A percentile compares a stretch with the other conserved stretches of the same genome.
Conservation (phyloP, 2,797 vertebrate genomes). For the Dicrostonyx torquatus region DNA sequence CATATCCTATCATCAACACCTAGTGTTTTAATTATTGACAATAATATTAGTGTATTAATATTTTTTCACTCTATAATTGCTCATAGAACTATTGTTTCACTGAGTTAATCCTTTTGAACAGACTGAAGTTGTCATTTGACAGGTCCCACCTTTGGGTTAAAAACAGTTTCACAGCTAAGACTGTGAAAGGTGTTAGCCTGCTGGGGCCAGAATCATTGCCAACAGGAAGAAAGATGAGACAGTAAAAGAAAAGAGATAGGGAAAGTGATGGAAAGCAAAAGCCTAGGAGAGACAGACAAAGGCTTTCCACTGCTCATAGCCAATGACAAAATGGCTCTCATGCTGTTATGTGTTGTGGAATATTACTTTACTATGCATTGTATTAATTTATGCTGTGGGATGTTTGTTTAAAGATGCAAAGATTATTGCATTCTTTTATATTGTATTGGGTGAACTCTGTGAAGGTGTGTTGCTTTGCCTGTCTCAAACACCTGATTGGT, state of each 20-base stretch:
- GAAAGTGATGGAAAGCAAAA: no score
- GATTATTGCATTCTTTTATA: no score
- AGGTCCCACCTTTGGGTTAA: not conserved
- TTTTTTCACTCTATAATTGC: not conserved
- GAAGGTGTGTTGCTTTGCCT: no score
- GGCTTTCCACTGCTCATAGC: not conserved
- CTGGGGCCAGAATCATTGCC: not conserved
- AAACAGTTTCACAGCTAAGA: not conserved
- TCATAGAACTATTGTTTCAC: not conserved
- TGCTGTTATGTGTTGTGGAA: not conserved
- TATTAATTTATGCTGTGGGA: no score
- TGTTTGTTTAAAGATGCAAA: no score
- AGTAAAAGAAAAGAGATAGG: not conserved
- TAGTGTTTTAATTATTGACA: not conserved
- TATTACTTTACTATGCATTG: no score
- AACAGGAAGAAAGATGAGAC: not conserved
- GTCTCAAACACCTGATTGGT: no score
- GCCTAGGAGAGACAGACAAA: not conserved
- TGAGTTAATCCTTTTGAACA: not conserved
- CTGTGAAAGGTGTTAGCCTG: not conserved
- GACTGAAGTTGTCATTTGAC: not conserved
- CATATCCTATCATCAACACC: not conserved
- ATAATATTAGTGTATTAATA: not conserved
- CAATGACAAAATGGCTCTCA: not conserved
- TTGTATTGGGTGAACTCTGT: no score